These are phyloP conservation scores for Eleutherodactylus coqui DNA, from an alignment of 2,797 vertebrate genomes.

Conservation along the genomic window DNA sequence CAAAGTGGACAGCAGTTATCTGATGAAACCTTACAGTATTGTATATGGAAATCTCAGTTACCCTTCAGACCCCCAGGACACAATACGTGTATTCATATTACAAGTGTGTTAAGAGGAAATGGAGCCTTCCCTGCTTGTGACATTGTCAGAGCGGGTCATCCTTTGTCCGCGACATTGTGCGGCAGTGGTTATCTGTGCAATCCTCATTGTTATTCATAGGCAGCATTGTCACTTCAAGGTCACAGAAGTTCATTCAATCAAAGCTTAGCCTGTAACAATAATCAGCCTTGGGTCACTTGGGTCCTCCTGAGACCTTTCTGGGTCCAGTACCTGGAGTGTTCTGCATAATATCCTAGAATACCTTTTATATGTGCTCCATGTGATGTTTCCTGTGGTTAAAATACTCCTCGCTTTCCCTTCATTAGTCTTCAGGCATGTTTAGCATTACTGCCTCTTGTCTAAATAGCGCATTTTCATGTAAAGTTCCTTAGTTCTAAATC, in stretches of 20 bases:
- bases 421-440: background rate
- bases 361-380: conserved; percentile 62
- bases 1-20: background rate
- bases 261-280: conserved; percentile 69
- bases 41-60: conserved; percentile 2
- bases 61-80: background rate
- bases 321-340: conserved; percentile 68
- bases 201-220: conserved; percentile 71
- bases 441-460: background rate
- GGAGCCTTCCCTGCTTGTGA: conserved; percentile 41
- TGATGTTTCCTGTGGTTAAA: conserved; percentile 23
- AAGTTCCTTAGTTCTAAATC: background rate
- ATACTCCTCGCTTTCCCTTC: background rate
- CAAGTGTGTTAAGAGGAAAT: conserved; percentile 22
- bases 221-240: conserved; percentile 67
- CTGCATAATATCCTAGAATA: conserved; percentile 69
- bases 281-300: conserved; percentile 68
- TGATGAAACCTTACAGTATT: background rate
- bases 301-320: conserved; percentile 69
- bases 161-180: conserved; percentile 57
- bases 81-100: conserved; percentile 15
- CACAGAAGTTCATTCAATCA: conserved; percentile 76
- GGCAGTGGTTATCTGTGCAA: conserved; percentile 65
- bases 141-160: conserved; percentile 49
- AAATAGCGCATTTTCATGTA: background rate